Percentiles rank a stretch among this genome's conserved stretches.
phyloP scores from a whole-genome alignment of 2,113 vertebrate species.

The Hypomesus transpacificus region DNA sequence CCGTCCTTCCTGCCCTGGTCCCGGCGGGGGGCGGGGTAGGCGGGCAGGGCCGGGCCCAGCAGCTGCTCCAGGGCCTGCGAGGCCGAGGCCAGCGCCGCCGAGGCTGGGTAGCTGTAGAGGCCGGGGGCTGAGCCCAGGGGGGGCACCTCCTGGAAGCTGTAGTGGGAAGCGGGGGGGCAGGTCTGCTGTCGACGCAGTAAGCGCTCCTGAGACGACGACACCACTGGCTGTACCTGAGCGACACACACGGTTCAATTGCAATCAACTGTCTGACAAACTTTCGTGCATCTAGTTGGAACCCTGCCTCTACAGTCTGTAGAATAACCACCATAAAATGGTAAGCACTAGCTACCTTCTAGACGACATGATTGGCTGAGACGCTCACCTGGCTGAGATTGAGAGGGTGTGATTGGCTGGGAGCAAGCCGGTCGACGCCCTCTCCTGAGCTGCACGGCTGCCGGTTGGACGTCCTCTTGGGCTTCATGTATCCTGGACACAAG shows the following conservation, averaged over 20 bases:
- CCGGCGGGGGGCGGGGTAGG: conserved; percentile 77
- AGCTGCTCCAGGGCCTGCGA: conserved; percentile 93
- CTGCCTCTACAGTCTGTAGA: background rate
- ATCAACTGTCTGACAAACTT: background rate
- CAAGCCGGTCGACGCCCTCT: conserved; percentile 76
- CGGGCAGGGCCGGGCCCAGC: conserved; percentile 80
- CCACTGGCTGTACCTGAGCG: conserved; percentile 68
- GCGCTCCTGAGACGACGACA: conserved; percentile 72
- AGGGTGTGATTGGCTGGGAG: conserved; percentile 91
- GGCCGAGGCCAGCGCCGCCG: conserved; percentile 84
- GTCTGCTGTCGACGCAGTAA: conserved; percentile 85
- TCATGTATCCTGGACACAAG: conserved; percentile 51
- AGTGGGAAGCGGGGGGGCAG: conserved; percentile 88
- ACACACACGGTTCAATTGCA: background rate
- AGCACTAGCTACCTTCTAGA: too few relatives aligned
- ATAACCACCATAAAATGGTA: too few relatives aligned
- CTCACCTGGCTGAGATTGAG: conserved; percentile 98
- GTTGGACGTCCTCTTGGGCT: conserved; percentile 80
- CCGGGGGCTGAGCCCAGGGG: conserved; percentile 75
- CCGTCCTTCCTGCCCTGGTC: conserved; percentile 83
- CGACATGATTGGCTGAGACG: background rate
- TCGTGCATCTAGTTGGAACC: too few relatives aligned
- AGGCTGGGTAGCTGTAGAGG: conserved; percentile 87
- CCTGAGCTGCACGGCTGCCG: conserved; percentile 83
- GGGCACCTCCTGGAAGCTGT: conserved; percentile 82